Evolutionary conservation across 2,888 invertebrate species (phyloP), one percentile per base, ranked within the genome.

Genomic region (Plusia festucae): DNA sequence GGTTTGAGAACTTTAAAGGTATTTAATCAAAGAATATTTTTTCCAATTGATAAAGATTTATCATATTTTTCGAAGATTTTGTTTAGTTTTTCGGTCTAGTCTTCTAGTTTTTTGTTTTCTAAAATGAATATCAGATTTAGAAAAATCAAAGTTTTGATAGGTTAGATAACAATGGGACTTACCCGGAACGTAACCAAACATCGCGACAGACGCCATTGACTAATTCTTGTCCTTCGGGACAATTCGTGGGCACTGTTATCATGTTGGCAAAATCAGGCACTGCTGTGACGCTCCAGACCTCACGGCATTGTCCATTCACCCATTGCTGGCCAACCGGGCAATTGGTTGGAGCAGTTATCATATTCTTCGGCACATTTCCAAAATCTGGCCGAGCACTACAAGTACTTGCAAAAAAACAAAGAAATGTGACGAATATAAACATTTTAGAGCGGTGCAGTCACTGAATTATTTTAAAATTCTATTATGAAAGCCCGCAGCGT

Each of bases 241-340:
- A 87, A 63, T 85, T 87, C 3, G 71, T 30, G 15, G 86, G 86
- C 22, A 81, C 85, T 1, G 84, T 82, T 32, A 79, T 58, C 13
- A 80, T 62, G 40, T 79, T 80, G 32, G 64, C 53, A 3, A 24
- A 7, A 6, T 4, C 4, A n/a, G 65, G 68, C n/a, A 63, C 60
- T 11, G 54, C n/a, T n/a, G 24, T 53, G 22, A 55, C 51, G 27
- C 53, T 68, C 81, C 82, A 82, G 1, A 81, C 24, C 7, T 81
- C 77, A 15, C 79, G 64, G 51, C 80, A 80, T 52, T 66, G 13
- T n/a, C 82, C 79, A 52, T 79, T 79, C 3, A 81, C 52, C 70
- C 70, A 81, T 27, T 69, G 65, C 20, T 79, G 79, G 2, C 70
- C 73, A 16, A 58, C 32, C 13, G n/a, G 68, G 53, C 79, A 78